Evolutionary conservation across 2,797 vertebrate genomes (phyloP), one percentile per base, ranked within the genome.

Genomic region (Cyprinodon diabolis): DNA sequence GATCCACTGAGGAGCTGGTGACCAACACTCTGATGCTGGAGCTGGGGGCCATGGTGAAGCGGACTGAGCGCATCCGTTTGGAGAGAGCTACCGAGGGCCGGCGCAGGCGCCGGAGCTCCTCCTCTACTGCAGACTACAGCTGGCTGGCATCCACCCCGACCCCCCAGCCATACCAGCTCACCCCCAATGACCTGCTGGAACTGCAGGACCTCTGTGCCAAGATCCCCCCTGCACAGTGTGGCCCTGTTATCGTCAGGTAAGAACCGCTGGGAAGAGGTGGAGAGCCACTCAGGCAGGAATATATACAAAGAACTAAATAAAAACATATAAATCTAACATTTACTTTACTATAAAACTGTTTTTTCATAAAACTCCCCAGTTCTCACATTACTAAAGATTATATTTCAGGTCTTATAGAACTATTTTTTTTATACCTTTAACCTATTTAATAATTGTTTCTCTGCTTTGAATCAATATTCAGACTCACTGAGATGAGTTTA

Each of bases 11-110:
- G 75, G 95, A 96, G 78, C 73, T 96, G 72, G 96, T 96, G 0
- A 95, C 93, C 85, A 95, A 96, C 66, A 96, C 95, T 1, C 88
- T 96, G 71, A 96, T 96, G 95, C 74, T 96, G 75, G 96, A 96
- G 88, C 85, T 96, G 75, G 94, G 93, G 43, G 93, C 95, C 69
- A 94, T 94, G 90, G 92, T 96, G 55, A 96, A 96, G 78, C 93
- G 94, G 8, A 94, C 93, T 0, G 94, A 96, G 62, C 94, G 94
- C 8, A 93, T 96, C 35, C 92, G 84, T 63, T 80, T 95, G 66
- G 95, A 96, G 71, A 88, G 91, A n/a, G 92, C 87, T 0, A 85
- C 88, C 0, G 90, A 94, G 78, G 89, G 90, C 6, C 86, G 90
- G 0, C 91, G 93, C 2, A 90, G 94, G 2, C 92, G 93, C 0